Base-by-base conservation (phyloP, 2,113 vertebrate species). In the Anoplopoma fimbria region DNA sequence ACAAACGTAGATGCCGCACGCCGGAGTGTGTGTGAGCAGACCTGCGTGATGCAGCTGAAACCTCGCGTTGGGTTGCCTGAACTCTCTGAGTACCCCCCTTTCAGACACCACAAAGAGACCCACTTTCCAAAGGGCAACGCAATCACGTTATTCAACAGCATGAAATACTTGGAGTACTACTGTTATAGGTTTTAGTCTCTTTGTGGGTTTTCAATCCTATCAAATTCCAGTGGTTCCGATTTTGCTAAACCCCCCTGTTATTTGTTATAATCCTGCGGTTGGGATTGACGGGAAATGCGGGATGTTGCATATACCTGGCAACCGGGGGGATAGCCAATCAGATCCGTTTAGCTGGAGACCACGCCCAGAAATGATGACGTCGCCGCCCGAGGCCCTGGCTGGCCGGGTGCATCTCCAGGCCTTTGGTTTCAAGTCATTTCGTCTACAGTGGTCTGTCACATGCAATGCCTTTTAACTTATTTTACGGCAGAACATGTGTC, bases 301-400 rank as follows among this genome's bases (percentile, higher is more conserved):
- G 19, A 62, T 85, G 83, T 81, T 65, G 8, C 0, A 10, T 10
- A 27, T 0, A 90, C 25, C 86, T 94, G 93, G 93, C 92, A 93
- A 88, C 45, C 77, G 21, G 34, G n/a, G 36, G 33, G 60, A 63
- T 13, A 79, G 69, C 60, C 86, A 69, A 80, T 84, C 61, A 78
- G 75, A 65, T 67, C 49, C 14, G 42, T 61, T 29, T 31, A 57
- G 49, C 47, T 51, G 69, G n/a, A 62, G 69, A 86, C 83, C 87
- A 93, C 90, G 91, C 91, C 91, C 91, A 67, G 68, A 81, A 60
- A 2, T 15, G 33, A 91, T 92, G 90, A 93, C 91, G 91, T 88
- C 19, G 1, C 49, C 27, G 42, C 60, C 58, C 17, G 4, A 63
- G 78, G 70, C 62, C 83, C 62, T 62, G 49, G 69, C 67, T 38